Evolutionary conservation across 2,113 vertebrate species (phyloP).

Genomic region (Callospermophilus lateralis): DNA sequence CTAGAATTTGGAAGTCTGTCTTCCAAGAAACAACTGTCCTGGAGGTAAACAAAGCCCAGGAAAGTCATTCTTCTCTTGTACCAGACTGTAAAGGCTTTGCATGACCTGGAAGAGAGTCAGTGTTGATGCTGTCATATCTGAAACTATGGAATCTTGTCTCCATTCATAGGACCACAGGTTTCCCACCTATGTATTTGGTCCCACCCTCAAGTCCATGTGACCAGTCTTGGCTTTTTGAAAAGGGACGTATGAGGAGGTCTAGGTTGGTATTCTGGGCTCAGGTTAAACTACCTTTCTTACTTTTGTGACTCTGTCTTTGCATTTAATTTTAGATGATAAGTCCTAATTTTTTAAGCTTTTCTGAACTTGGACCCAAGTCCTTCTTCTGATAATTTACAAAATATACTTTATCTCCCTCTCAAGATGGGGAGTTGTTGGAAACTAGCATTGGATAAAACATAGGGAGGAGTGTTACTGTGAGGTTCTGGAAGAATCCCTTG

Average conservation of each 20-base stretch:
- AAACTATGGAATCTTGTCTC: neutral
- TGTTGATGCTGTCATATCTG: neutral
- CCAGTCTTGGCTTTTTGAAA: neutral
- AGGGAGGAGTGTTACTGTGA: neutral
- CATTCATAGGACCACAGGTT: neutral
- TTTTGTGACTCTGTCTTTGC: neutral
- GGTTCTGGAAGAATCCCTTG: neutral
- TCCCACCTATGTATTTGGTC: neutral
- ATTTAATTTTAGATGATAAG: neutral
- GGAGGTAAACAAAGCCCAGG: neutral
- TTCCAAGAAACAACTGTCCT: neutral
- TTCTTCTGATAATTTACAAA: conserved; percentile 42
- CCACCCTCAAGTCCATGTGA: neutral
- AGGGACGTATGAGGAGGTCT: neutral
- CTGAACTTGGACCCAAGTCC: neutral
- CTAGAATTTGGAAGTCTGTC: neutral
- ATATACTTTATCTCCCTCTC: neutral
- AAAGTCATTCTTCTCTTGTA: neutral
- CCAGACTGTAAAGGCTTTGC: neutral
- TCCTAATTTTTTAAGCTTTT: neutral
- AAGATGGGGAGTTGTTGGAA: neutral
- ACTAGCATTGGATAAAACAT: neutral
- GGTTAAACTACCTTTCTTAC: conserved; percentile 3
- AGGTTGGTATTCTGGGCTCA: neutral
- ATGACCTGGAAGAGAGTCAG: neutral